These are phyloP conservation scores for Pachypsylla venusta DNA, from an alignment of 1,140 invertebrate genomes.

Conservation along the genomic window DNA sequence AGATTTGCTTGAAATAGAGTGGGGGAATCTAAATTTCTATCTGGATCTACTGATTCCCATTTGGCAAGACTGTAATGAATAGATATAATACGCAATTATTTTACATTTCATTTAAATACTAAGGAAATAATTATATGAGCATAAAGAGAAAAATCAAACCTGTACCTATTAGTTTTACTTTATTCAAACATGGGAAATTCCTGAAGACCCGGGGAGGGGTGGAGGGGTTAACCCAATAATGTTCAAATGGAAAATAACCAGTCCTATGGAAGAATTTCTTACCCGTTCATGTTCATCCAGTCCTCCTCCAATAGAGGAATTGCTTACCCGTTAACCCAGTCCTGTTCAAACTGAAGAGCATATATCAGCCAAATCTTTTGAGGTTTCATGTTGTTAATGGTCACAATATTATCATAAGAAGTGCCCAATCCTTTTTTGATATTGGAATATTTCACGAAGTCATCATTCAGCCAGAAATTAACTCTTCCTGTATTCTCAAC, in stretches of 20 bases:
- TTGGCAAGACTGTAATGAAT: neutral
- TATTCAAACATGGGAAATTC: too few relatives aligned
- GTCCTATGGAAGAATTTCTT: too few relatives aligned
- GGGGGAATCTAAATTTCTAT: conserved; percentile 18
- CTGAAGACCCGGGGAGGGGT: too few relatives aligned
- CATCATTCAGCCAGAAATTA: conserved; percentile 11
- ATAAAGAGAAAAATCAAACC: too few relatives aligned
- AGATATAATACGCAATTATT: neutral
- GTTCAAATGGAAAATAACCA: too few relatives aligned
- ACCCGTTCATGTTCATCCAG: too few relatives aligned
- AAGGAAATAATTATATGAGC: too few relatives aligned
- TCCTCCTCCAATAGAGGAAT: too few relatives aligned
- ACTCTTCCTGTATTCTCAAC: conserved; percentile 17
- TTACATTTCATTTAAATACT: too few relatives aligned
- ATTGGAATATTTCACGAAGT: neutral
- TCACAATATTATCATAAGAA: neutral
- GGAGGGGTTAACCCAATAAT: too few relatives aligned
- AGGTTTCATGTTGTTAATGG: neutral
- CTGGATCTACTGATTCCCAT: neutral
- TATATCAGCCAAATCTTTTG: conserved; percentile 7
- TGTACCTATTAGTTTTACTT: too few relatives aligned
- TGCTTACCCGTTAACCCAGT: conserved; percentile 3
- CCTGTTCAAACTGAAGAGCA: conserved; percentile 3
- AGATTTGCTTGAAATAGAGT: conserved; percentile 22
- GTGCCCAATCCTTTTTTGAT: neutral